A percentile compares a stretch with the other conserved stretches of the same genome.
Conservation (phyloP, 2,888 invertebrate genomes). For the Leucophenga maculata region DNA sequence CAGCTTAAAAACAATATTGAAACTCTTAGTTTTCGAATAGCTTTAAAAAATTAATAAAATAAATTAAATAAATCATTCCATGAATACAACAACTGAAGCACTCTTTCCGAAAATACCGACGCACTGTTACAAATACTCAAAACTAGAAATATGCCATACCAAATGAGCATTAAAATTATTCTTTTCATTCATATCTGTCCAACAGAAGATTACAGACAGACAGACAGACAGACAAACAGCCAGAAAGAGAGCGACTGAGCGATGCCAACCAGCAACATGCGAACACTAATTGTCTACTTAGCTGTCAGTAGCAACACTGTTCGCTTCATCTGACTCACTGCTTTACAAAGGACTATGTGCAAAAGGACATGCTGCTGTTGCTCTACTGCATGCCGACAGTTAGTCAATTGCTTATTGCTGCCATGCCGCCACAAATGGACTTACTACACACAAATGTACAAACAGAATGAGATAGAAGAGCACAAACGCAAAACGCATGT, state of each 20-base stretch:
- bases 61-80: too few relatives aligned
- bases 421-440: slow-evolving; percentile 6
- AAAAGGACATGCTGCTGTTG: background rate
- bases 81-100: too few relatives aligned
- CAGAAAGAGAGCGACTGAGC: too few relatives aligned
- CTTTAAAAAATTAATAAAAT: too few relatives aligned
- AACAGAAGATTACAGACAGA: background rate
- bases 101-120: too few relatives aligned
- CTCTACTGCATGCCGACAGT: slow-evolving; percentile 6
- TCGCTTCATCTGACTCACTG: background rate
- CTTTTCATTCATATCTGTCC: too few relatives aligned
- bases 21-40: too few relatives aligned
- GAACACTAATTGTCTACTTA: slow-evolving; percentile 23
- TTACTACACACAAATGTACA: slow-evolving; percentile 3
- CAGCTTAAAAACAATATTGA: too few relatives aligned
- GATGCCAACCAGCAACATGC: background rate
- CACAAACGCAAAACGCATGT: slow-evolving; percentile 19
- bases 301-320: slow-evolving; percentile 9
- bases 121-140: too few relatives aligned
- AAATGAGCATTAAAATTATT: too few relatives aligned
- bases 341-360: background rate
- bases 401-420: slow-evolving; percentile 18
- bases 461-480: background rate
- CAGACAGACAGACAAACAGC: too few relatives aligned
- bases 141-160: too few relatives aligned